A percentile compares a stretch with the other conserved stretches of the same genome.
These are phyloP conservation scores for Passerculus sandwichensis DNA, from an alignment of 2,797 vertebrate species.

Conservation along the genomic window DNA sequence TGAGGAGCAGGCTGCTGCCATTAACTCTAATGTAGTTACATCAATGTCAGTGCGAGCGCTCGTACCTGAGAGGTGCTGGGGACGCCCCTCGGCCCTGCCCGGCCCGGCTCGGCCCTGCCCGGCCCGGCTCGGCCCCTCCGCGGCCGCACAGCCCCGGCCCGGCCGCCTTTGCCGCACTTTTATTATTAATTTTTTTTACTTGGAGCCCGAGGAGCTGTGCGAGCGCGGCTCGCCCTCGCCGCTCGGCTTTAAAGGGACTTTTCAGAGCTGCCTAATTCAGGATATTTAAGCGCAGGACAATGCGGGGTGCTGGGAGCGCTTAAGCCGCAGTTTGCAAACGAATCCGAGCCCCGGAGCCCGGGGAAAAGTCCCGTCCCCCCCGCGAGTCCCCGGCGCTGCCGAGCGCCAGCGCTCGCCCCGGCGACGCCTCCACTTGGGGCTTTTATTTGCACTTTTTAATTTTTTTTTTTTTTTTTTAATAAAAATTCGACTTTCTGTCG, in stretches of 20 bases:
- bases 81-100: background rate
- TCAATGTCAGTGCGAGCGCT: slow-evolving; percentile 70
- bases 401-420: background rate
- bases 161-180: accelerated
- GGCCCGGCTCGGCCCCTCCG: background rate
- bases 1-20: slow-evolving; percentile 77
- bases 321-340: slow-evolving; percentile 41
- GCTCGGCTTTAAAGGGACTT: background rate
- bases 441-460: background rate
- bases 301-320: background rate
- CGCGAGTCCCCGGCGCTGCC: background rate
- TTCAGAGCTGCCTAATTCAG: slow-evolving; percentile 10
- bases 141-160: background rate
- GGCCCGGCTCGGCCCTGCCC: background rate
- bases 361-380: background rate
- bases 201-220: background rate
- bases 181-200: background rate
- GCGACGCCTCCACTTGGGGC: background rate
- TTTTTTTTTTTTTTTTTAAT: too few species aligned
- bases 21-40: slow-evolving; percentile 79
- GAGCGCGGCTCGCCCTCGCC: background rate
- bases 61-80: slow-evolving; percentile 63
- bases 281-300: slow-evolving; percentile 27
- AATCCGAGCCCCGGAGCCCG: background rate
- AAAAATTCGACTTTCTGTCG: background rate